phyloP scores from a whole-genome alignment of 1,140 invertebrate genomes.

The Cotesia chilonis region DNA sequence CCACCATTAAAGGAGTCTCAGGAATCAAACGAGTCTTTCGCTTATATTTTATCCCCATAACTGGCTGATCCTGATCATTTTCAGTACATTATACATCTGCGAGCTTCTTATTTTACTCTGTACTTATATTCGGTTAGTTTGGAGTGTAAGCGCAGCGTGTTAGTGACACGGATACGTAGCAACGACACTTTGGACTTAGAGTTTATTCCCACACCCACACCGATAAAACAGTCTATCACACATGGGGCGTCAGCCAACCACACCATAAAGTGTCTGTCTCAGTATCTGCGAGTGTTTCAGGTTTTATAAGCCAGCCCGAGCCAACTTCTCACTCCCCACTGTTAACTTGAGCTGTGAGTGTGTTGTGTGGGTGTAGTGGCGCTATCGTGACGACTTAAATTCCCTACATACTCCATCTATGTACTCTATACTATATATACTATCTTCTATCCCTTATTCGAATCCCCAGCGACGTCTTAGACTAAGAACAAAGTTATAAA shows the following conservation, averaged over 20 bases:
- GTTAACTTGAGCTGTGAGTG: neutral
- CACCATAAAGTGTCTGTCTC: conserved; percentile 46
- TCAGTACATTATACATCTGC: conserved; percentile 33
- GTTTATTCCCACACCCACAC: conserved; percentile 30
- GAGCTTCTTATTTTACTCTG: conserved; percentile 28
- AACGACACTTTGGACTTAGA: too few species aligned
- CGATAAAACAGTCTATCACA: neutral
- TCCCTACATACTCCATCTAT: neutral
- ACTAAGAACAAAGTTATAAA: neutral
- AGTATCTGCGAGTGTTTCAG: conserved; percentile 48
- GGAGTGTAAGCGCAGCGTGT: conserved; percentile 21
- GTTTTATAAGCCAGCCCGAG: conserved; percentile 36
- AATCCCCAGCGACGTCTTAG: neutral
- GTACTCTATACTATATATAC: too few species aligned
- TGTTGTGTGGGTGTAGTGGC: conserved; percentile 37
- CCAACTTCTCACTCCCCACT: too few species aligned
- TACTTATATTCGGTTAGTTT: neutral
- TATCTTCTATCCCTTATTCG: too few species aligned
- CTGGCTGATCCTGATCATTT: conserved; percentile 21
- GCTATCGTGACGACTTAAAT: conserved; percentile 14
- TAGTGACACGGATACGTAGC: conserved; percentile 36
- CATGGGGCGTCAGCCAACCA: conserved; percentile 22
- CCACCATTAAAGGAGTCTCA: too few species aligned
- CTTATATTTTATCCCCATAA: conserved; percentile 20
- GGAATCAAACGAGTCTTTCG: conserved; percentile 26